Conservation (phyloP, 35 echinoderm and acorn worm genomes). For the Anneissia japonica region DNA sequence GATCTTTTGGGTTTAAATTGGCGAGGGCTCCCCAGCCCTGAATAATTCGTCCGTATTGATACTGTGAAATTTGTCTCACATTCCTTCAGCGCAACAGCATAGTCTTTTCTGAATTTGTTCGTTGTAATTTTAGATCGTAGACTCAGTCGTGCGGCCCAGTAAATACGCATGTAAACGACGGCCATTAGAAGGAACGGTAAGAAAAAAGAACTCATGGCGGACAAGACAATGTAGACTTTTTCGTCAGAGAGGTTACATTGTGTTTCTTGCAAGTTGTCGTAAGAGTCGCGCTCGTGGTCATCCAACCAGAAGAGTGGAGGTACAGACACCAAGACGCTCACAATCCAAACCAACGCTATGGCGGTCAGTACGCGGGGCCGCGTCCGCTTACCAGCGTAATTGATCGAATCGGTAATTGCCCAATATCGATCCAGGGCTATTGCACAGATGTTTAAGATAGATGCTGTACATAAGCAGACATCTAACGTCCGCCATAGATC, state of each 20-base stretch:
- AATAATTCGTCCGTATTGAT: not conserved
- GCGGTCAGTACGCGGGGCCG: constrained; percentile 18
- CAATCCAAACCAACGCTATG: constrained; percentile 33
- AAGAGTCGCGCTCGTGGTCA: not conserved
- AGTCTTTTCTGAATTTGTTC: not conserved
- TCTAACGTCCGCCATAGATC: constrained; percentile 58
- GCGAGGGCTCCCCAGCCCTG: not conserved
- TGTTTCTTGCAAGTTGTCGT: not conserved
- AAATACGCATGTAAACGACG: not conserved
- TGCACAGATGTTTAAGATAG: constrained; percentile 48
- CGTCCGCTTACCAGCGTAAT: constrained; percentile 18
- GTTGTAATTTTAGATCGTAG: not conserved
- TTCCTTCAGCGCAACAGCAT: too few relatives aligned
- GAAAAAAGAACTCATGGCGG: constrained; percentile 1
- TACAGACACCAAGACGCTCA: not conserved
- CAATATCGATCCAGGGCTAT: constrained; percentile 69
- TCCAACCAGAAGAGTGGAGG: not conserved
- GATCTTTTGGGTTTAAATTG: too few relatives aligned
- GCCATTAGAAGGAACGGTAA: constrained; percentile 5
- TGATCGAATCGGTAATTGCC: constrained; percentile 57
- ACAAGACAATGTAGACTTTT: constrained; percentile 17
- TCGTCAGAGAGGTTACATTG: constrained; percentile 6
- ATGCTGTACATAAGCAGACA: constrained; percentile 49
- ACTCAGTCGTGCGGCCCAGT: not conserved
- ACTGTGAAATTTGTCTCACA: not conserved